A percentile compares a stretch with the other conserved stretches of the same genome.
phyloP scores from a whole-genome alignment of 2,888 invertebrate species.

The Catonia carolina region DNA sequence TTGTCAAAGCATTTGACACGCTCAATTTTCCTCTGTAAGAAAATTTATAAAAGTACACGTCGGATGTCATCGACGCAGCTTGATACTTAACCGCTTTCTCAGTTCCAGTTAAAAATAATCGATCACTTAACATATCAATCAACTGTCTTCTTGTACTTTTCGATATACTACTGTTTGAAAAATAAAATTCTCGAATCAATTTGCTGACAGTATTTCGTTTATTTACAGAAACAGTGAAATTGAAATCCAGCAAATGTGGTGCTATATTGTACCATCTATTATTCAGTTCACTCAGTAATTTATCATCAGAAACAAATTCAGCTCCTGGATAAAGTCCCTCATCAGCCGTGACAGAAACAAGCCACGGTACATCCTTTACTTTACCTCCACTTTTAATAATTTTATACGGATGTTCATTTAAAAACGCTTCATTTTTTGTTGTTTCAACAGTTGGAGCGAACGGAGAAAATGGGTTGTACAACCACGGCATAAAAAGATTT shows the following conservation, averaged over 20 bases:
- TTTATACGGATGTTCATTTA: constrained; percentile 57
- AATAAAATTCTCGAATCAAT: constrained; percentile 33
- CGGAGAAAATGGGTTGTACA: constrained; percentile 62
- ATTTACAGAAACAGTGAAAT: constrained; percentile 31
- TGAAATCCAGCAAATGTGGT: constrained; percentile 37
- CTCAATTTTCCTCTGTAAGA: not conserved
- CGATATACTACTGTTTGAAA: constrained; percentile 19
- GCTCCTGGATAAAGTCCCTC: constrained; percentile 70
- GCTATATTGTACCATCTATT: constrained; percentile 32
- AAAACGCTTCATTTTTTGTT: constrained; percentile 46
- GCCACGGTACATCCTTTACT: constrained; percentile 60
- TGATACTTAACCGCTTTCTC: constrained; percentile 1
- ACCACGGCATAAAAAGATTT: constrained; percentile 45
- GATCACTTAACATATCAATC: not conserved
- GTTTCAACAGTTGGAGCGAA: constrained; percentile 65
- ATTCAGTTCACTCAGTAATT: constrained; percentile 24
- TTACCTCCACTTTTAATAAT: constrained; percentile 51
- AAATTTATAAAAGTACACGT: not conserved
- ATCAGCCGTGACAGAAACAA: constrained; percentile 57
- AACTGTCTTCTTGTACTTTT: not conserved
- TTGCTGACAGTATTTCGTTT: constrained; percentile 21
- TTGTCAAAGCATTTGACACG: not conserved
- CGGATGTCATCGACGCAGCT: not conserved
- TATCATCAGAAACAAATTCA: constrained; percentile 33
- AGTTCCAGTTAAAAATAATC: not conserved